Conservation (phyloP, 2,888 invertebrate genomes). For the Auanema sp. region DNA sequence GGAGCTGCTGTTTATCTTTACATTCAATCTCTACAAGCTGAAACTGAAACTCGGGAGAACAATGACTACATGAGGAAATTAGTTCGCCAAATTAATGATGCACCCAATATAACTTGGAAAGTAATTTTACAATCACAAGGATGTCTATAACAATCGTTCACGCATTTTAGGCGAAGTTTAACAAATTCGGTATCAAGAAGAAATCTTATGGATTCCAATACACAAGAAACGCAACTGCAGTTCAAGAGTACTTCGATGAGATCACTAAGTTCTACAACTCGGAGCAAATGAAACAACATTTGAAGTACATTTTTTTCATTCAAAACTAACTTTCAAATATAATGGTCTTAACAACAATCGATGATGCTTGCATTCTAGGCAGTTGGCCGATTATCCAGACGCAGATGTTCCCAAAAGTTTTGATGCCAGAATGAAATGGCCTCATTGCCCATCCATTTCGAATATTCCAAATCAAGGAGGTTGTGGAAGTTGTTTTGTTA, state of each 20-base stretch:
- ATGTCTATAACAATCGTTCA: background rate
- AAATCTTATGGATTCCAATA: slow-evolving; percentile 47
- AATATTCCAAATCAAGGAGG: slow-evolving; percentile 62
- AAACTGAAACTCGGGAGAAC: slow-evolving; percentile 36
- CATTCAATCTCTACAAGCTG: slow-evolving; percentile 28
- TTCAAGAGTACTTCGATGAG: slow-evolving; percentile 56
- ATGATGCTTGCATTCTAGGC: slow-evolving; percentile 26
- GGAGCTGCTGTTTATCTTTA: slow-evolving; percentile 33
- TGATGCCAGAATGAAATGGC: slow-evolving; percentile 61
- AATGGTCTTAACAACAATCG: no score
- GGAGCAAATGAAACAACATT: slow-evolving; percentile 55
- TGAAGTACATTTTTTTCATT: slow-evolving; percentile 36
- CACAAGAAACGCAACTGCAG: slow-evolving; percentile 58
- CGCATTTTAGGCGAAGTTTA: slow-evolving; percentile 50
- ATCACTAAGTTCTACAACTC: slow-evolving; percentile 56
- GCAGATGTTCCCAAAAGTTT: slow-evolving; percentile 51
- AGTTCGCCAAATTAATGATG: slow-evolving; percentile 55
- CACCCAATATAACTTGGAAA: slow-evolving; percentile 57
- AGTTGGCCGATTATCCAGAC: slow-evolving; percentile 48
- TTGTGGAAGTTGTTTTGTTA: slow-evolving; percentile 62
- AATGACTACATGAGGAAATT: slow-evolving; percentile 53
- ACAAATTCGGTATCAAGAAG: slow-evolving; percentile 57
- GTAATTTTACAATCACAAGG: no score
- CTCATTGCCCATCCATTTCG: slow-evolving; percentile 56
- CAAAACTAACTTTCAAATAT: background rate